Evolutionary conservation across 1,140 invertebrate genomes (phyloP).

Genomic region (Stegodyphus mimosarum): DNA sequence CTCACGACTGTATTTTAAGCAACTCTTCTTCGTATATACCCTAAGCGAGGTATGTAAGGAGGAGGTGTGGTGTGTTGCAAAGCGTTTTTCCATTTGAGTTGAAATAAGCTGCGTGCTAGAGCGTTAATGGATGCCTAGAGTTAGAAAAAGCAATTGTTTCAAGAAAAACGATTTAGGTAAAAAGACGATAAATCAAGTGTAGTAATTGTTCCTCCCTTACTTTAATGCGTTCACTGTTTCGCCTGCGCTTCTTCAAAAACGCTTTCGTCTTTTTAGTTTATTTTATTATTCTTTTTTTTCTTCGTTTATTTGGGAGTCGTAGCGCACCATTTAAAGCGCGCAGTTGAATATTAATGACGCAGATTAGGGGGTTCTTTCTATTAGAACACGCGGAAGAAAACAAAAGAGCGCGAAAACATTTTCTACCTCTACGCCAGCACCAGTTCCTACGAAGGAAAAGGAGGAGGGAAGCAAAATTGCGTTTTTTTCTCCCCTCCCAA

Average conservation of each 20-base stretch:
- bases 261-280: not conserved
- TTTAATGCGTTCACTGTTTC: not conserved
- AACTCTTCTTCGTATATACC: not conserved
- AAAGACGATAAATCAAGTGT: slow-evolving; percentile 1
- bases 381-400: not conserved
- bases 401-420: too few species aligned
- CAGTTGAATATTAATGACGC: not conserved
- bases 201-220: not conserved
- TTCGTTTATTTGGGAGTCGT: not conserved
- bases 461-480: not conserved
- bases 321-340: not conserved
- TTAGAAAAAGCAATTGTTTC: slow-evolving; percentile 1
- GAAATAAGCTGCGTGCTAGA: not conserved
- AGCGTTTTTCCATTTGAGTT: not conserved
- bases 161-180: slow-evolving; percentile 3
- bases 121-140: not conserved
- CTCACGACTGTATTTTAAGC: not conserved
- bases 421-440: too few species aligned
- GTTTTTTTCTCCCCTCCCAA: too few species aligned
- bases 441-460: too few species aligned
- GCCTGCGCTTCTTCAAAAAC: not conserved
- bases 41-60: not conserved
- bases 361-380: not conserved
- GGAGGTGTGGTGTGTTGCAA: not conserved
- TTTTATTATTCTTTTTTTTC: not conserved